A percentile compares a stretch with the other conserved stretches of the same genome.
These are phyloP conservation scores for Aurelia coerulea DNA, from an alignment of 30 jellyfish, hydroid and myxozoan genomes.

Conservation along the genomic window DNA sequence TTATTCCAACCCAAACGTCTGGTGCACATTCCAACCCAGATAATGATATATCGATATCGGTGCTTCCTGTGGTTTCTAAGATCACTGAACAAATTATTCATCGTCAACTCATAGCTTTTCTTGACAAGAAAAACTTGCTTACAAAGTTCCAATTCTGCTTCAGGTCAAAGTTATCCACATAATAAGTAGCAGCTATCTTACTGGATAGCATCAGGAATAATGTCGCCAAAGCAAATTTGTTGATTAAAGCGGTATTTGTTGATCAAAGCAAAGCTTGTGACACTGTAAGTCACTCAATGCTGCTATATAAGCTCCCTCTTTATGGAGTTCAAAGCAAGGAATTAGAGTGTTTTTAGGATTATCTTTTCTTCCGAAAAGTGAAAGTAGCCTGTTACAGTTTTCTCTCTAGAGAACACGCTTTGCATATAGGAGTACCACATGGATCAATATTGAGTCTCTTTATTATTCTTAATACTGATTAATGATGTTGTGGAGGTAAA, in stretches of 20 bases:
- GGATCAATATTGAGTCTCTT: conserved; percentile 22
- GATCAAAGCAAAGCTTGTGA: neutral
- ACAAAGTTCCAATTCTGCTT: neutral
- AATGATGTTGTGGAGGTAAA: conserved; percentile 4
- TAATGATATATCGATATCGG: conserved; percentile 1
- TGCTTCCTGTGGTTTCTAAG: neutral
- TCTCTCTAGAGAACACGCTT: conserved; percentile 25
- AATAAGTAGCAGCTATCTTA: conserved; percentile 15
- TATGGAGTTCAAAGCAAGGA: conserved; percentile 2
- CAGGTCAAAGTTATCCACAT: conserved; percentile 35
- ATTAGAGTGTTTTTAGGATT: conserved; percentile 21
- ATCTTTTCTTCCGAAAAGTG: neutral
- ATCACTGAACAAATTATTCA: neutral
- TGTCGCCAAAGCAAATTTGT: conserved; percentile 7
- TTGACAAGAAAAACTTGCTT: neutral
- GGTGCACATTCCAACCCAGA: neutral
- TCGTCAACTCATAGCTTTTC: neutral
- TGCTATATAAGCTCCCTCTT: conserved; percentile 10
- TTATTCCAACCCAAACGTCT: neutral
- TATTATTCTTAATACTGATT: neutral
- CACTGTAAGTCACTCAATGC: conserved; percentile 9
- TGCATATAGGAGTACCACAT: conserved; percentile 26
- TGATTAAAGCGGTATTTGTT: conserved; percentile 16
- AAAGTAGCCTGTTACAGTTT: neutral
- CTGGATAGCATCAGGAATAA: conserved; percentile 21